Base-by-base conservation (phyloP, 2,888 invertebrate species). In the Hymenopus coronatus region DNA sequence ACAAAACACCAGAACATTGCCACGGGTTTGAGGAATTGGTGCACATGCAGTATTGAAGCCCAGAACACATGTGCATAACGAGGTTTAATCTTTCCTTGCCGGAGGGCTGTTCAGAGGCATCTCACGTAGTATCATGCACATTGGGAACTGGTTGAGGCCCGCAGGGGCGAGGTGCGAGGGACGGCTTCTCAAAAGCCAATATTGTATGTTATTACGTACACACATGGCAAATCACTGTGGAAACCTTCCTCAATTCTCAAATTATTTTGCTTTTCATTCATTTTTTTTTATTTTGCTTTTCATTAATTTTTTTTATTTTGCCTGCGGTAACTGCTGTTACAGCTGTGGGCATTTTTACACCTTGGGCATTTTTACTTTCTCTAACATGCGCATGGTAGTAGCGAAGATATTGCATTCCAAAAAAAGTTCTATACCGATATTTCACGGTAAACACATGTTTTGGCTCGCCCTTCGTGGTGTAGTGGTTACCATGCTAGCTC, bases 191-290 rank as follows among this genome's bases (percentile, higher is more conserved):
- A 40, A 85, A 85, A 85, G 46, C 46, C 85, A 85, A 85, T 85
- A 85, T 85, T 85, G 46, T 85, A 40, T 85, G 85, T 85, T 85
- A 85, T 85, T 85, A 85, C 46, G 85, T 85, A 85, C 85, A 85
- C 85, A 54, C 46, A 14, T 25, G 20, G 14, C 40, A 85, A 20
- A 15, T 85, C 46, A 85, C 46, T 28, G 46, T 54, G 20, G 85
- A 28, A 54, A 46, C 46, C 28, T 70, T 70, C 54, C 25, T 70
- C 4, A 3, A 70, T 70, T 70, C 54, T 70, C 54, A 20, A 70
- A 70, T 70, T 15, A 70, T 20, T 70, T 20, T 70, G 6, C 6
- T 70, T 70, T 70, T 70, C 54, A 70, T 4, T 2, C 25, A 70
- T 25, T 70, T 70, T 70, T 20, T 14, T 14, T 20, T 25, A 3